These are phyloP conservation scores for Protobothrops mucrosquamatus DNA, from an alignment of 2,113 vertebrate species.

Conservation along the genomic window DNA sequence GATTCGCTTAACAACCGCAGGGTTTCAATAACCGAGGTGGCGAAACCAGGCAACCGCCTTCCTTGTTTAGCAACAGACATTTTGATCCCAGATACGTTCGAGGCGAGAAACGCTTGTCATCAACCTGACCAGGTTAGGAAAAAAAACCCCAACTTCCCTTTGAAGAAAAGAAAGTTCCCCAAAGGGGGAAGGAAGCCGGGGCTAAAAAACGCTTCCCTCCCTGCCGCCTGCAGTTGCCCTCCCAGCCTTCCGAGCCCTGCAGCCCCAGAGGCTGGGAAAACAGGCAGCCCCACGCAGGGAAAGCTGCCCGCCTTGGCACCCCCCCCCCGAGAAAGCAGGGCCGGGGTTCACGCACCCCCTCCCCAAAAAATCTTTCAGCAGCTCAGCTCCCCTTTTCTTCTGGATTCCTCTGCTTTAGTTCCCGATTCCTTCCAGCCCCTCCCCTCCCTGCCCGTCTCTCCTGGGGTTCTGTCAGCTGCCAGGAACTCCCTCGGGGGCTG, in stretches of 20 bases:
- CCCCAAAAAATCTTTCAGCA: neutral
- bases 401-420: too few species aligned
- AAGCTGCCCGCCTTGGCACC: neutral
- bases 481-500: too few species aligned
- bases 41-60: neutral
- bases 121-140: neutral
- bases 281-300: neutral
- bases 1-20: neutral
- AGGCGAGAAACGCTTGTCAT: neutral
- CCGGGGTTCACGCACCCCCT: too few species aligned
- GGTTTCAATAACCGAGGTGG: neutral
- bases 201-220: neutral
- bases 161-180: neutral
- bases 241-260: neutral
- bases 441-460: too few species aligned
- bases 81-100: neutral
- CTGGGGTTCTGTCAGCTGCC: neutral
- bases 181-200: neutral
- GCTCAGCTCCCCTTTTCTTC: neutral
- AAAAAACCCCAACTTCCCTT: neutral
- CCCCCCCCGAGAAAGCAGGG: neutral
- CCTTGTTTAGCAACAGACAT: neutral
- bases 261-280: neutral
- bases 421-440: too few species aligned
- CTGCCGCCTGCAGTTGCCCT: neutral